Base-by-base conservation (phyloP, 2,888 invertebrate species). In the Euproctis similis region DNA sequence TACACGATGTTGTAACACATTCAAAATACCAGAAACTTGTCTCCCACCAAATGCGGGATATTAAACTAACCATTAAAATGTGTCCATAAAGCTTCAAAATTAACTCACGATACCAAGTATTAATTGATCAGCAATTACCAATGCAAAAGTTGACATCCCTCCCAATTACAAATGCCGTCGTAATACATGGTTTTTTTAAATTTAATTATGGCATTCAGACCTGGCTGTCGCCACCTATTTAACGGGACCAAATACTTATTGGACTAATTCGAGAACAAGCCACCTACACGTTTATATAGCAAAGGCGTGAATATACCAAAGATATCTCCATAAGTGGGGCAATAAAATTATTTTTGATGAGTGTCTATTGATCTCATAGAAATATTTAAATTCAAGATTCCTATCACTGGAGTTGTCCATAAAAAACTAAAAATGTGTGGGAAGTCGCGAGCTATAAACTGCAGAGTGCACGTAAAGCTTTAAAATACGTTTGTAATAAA, bases 401-500 rank as follows among this genome's bases (percentile, higher is more conserved):
- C 39, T 42, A 49, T 10, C 10, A 18, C 8, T 37, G 41, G 42
- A 47, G 46, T 38, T 39, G 26, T 35, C 37, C 38, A 39, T 41
- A 20, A 42, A 46, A 17, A 26, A n/a, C n/a, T n/a, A n/a, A n/a
- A n/a, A n/a, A n/a, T n/a, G 24, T n/a, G 27, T 46, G 34, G 32
- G 40, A 46, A 37, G 33, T 30, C 34, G 33, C 34, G 33, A 34
- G 39, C 36, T 40, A 39, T 52, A 48, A 35, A 41, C 26, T 26
- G 36, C 30, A 32, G 25, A 31, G 30, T n/a, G 35, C 34, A 43
- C 7, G n/a, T n/a, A 32, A 52, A 48, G 44, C 24, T 36, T 46
- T 42, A 35, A 39, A 28, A 45, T 55, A 55, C 51, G 45, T 48
- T 50, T 27, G 46, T 28, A 43, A 43, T 55, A 51, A 57, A 49